phyloP scores from a whole-genome alignment of 2,888 invertebrate species.

The Volucella inanis region DNA sequence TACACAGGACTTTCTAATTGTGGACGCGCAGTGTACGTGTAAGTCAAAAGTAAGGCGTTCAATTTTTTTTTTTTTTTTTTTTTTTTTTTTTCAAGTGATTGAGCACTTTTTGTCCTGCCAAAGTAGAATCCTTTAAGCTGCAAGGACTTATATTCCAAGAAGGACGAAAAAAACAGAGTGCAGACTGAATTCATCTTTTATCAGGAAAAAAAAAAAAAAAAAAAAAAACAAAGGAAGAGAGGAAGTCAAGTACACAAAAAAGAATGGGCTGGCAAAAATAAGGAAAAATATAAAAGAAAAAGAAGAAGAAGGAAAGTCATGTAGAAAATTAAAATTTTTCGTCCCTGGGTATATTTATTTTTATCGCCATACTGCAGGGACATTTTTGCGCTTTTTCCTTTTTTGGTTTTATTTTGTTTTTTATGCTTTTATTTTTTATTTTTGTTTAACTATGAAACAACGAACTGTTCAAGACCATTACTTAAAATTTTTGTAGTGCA shows the following conservation, averaged over 20 bases:
- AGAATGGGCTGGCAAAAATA: background rate
- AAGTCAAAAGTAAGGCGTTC: conserved; percentile 49
- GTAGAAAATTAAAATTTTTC: conserved; percentile 64
- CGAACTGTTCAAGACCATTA: conserved; percentile 45
- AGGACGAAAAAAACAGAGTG: conserved; percentile 16
- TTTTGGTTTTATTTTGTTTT: conserved; percentile 37
- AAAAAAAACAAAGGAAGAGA: background rate
- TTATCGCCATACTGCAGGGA: conserved; percentile 68
- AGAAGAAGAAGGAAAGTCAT: conserved; percentile 42
- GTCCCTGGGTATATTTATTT: conserved; percentile 59
- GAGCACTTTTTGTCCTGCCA: conserved; percentile 45
- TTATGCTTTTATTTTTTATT: conserved; percentile 14
- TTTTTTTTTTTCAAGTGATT: conserved; percentile 28
- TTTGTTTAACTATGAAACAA: conserved; percentile 40
- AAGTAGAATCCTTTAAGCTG: conserved; percentile 34
- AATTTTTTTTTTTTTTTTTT: conserved; percentile 23
- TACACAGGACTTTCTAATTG: background rate
- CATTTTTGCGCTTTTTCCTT: conserved; percentile 43
- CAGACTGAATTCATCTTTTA: conserved; percentile 43
- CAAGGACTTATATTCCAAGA: conserved; percentile 17
- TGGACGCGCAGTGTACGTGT: conserved; percentile 12
- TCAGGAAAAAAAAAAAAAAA: conserved; percentile 26
- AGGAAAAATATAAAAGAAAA: background rate
- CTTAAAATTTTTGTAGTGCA: conserved; percentile 32
- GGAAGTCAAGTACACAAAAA: conserved; percentile 15